Conservation (phyloP, 2,113 vertebrate genomes). For the Labeo rohita region DNA sequence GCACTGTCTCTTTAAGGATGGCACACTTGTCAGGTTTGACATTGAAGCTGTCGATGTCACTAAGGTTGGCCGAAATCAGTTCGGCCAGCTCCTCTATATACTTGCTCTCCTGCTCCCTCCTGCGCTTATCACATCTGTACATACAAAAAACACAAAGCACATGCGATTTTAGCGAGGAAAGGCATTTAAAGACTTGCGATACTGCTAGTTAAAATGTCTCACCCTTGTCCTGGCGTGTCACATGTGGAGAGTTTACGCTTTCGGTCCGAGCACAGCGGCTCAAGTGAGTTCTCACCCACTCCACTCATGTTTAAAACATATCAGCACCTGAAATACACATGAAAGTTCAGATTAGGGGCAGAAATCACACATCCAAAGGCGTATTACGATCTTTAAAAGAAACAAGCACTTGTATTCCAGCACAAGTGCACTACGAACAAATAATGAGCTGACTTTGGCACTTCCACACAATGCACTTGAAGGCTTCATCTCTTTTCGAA, state of each 20-base stretch:
- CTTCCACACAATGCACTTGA: constrained; percentile 25
- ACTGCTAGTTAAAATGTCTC: constrained; percentile 45
- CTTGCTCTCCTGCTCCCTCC: constrained; percentile 98
- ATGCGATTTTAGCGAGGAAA: neutral
- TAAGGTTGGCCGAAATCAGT: constrained; percentile 97
- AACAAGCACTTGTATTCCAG: neutral
- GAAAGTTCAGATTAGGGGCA: neutral
- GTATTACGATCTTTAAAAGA: neutral
- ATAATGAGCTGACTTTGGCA: neutral
- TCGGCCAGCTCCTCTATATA: constrained; percentile 98
- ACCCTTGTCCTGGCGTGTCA: constrained; percentile 89
- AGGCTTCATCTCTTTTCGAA: constrained; percentile 15
- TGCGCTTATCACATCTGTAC: constrained; percentile 91
- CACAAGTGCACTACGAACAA: neutral
- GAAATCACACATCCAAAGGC: neutral
- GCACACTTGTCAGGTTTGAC: constrained; percentile 99
- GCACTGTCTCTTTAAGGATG: constrained; percentile 98
- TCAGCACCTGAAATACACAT: constrained; percentile 83
- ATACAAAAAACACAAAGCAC: constrained; percentile 4
- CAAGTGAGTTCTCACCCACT: constrained; percentile 89
- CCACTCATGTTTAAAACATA: constrained; percentile 91
- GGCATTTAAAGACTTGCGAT: neutral
- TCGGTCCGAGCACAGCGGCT: constrained; percentile 86
- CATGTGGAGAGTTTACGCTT: constrained; percentile 93
- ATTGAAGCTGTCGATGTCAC: constrained; percentile 98